These are phyloP conservation scores for Delia radicum DNA, from an alignment of 1,140 invertebrate species.

Conservation along the genomic window DNA sequence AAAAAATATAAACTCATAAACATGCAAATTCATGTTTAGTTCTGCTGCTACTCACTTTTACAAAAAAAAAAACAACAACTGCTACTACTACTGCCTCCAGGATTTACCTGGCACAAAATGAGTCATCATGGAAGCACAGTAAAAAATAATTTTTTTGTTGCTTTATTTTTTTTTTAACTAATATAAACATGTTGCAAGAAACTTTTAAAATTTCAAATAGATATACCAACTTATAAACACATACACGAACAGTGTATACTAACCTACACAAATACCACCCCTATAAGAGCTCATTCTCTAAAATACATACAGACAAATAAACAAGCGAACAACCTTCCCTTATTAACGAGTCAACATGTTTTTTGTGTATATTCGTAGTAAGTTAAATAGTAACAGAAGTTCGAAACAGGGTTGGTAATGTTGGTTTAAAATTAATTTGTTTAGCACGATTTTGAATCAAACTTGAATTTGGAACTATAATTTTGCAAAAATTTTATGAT, in stretches of 20 bases:
- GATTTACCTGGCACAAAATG: neutral
- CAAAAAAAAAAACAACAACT: neutral
- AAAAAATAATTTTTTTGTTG: neutral
- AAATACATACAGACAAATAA: neutral
- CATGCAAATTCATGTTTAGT: neutral
- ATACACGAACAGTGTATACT: neutral
- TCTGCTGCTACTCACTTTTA: neutral
- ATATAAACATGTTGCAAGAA: neutral
- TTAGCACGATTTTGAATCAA: too few relatives aligned
- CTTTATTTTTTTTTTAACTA: neutral
- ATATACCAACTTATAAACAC: neutral
- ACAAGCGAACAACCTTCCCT: neutral
- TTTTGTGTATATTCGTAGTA: neutral
- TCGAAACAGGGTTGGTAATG: too few relatives aligned
- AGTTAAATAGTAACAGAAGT: too few relatives aligned
- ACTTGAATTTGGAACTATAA: too few relatives aligned
- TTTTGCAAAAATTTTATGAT: too few relatives aligned
- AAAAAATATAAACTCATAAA: too few relatives aligned
- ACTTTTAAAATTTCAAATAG: neutral
- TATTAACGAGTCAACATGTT: slow-evolving; percentile 4
- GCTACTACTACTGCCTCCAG: neutral
- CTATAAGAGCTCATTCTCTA: too few relatives aligned
- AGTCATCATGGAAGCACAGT: neutral
- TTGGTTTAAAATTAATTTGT: too few relatives aligned
- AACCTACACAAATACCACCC: too few relatives aligned